Base-by-base conservation (phyloP, 2,888 invertebrate species). In the Drosophila rellima region DNA sequence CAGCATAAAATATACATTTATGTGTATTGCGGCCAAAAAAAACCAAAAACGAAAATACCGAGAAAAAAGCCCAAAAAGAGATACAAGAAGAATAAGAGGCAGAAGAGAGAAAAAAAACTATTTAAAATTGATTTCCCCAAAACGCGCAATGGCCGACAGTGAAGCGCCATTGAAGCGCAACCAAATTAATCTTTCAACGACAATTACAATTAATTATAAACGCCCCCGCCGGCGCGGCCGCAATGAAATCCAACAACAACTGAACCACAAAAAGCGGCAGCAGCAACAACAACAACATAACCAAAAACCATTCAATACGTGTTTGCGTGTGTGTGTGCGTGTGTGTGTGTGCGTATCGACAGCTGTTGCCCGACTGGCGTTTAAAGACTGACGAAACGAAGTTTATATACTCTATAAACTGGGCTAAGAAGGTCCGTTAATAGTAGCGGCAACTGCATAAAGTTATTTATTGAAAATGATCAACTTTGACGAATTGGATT, bases 171-270 rank as follows among this genome's bases (percentile, higher is more conserved):
- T 82, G 85, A 78, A 89, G 82, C 84, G 82, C 82, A 90, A 84
- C 81, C 89, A 90, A 89, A 89, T 89, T 90, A 90, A 90, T 90
- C 90, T 90, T 82, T 90, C 89, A 90, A 85, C 90, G 90, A 82
- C 87, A 90, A 89, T 90, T 88, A 90, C 89, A 90, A 89, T 89
- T 89, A 89, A 89, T 89, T 89, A 90, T 83, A 89, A 81, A 87
- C 85, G 88, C 88, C 87, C 88, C 84, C 88, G 81, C 64, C 81
- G 67, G 45, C 60, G 61, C 56, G 62, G 39, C 62, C 71, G 63
- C 56, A 79, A 62, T 61, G 60, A 74, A 67, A 77, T 61, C 70
- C 78, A 71, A 63, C 83, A 71, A 63, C 83, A 74, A 78, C 73
- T 66, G 57, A 87, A 65, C 74, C 65, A 78, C 74, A 81, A 79